These are phyloP conservation scores for Lota lota DNA, from an alignment of 2,113 vertebrate species.

Conservation along the genomic window DNA sequence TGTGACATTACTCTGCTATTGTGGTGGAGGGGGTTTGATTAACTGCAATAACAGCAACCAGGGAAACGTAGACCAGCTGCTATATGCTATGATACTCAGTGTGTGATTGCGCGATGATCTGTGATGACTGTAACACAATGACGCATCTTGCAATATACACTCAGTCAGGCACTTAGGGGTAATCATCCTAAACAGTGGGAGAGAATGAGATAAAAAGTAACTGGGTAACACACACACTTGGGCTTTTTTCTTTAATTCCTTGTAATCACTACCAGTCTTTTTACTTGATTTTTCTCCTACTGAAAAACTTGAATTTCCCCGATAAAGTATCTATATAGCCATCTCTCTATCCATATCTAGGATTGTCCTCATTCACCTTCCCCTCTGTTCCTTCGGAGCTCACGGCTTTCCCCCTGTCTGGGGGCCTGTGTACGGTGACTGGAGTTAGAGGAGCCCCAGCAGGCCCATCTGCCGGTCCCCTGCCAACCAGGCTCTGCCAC, in stretches of 20 bases:
- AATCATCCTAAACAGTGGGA: not conserved
- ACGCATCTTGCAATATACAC: too few species aligned
- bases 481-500: not conserved
- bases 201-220: not conserved
- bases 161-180: not conserved
- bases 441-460: conserved; percentile 25
- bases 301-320: too few species aligned
- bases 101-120: not conserved
- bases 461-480: conserved; percentile 52
- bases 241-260: too few species aligned
- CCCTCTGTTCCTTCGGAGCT: too few species aligned
- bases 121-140: not conserved
- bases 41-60: not conserved
- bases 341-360: too few species aligned
- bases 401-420: too few species aligned
- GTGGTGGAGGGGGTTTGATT: not conserved
- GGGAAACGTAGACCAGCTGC: not conserved
- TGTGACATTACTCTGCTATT: conserved; percentile 24
- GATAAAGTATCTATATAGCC: too few species aligned
- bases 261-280: too few species aligned
- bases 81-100: not conserved
- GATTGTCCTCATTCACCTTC: too few species aligned
- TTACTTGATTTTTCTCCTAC: too few species aligned
- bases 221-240: too few species aligned
- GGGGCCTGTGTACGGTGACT: too few species aligned